Percentiles rank a stretch among this genome's conserved stretches.
Conservation (phyloP, 2,113 vertebrate genomes). For the Nesoenas mayeri region DNA sequence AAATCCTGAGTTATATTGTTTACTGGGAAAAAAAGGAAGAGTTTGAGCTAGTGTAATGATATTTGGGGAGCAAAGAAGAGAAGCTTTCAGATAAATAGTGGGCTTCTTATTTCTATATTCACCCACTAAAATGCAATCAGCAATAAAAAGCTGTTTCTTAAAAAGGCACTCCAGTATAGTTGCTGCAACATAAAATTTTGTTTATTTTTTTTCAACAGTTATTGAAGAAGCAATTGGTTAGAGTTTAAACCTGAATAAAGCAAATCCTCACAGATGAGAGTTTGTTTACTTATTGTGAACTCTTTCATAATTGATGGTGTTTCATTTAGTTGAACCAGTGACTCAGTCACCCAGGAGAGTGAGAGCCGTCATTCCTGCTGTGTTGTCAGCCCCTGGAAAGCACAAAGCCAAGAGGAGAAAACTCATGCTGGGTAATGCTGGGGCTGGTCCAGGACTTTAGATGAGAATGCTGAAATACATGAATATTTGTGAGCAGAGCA, state of each 20-base stretch:
- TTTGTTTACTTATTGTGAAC: background rate
- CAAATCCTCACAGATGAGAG: background rate
- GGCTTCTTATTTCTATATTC: background rate
- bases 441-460: background rate
- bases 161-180: background rate
- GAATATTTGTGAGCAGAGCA: background rate
- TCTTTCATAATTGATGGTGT: conserved; percentile 27
- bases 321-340: conserved; percentile 10
- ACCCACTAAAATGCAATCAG: background rate
- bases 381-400: background rate
- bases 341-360: background rate
- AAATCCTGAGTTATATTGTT: background rate
- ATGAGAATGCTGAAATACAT: background rate
- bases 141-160: background rate
- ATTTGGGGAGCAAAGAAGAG: background rate
- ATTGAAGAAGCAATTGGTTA: background rate
- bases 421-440: background rate
- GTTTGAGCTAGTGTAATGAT: background rate
- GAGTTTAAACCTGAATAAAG: background rate
- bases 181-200: background rate
- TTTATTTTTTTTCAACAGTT: background rate
- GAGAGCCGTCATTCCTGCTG: background rate
- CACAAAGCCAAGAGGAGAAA: background rate
- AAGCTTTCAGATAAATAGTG: background rate
- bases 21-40: background rate